These are phyloP conservation scores for Hozukius guyotensis DNA, from an alignment of 2,797 vertebrate species.

Conservation along the genomic window DNA sequence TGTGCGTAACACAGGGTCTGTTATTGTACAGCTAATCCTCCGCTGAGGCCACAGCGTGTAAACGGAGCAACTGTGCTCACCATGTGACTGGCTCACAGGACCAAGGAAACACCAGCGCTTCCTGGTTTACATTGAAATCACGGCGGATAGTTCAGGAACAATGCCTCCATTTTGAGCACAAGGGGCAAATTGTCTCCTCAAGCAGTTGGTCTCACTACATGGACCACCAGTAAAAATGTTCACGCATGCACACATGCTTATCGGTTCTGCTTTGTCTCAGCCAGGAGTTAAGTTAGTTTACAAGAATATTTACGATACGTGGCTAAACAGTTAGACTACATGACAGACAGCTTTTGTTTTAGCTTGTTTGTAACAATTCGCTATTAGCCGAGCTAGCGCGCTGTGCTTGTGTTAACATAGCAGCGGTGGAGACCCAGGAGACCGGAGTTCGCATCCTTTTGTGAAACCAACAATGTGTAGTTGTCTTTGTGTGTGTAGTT, in stretches of 20 bases:
- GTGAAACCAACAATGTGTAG: too few species aligned
- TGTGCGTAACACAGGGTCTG: conserved; percentile 46
- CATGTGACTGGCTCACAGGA: conserved; percentile 34
- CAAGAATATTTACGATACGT: too few species aligned
- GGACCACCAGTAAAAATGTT: not conserved
- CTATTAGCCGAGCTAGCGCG: fast-evolving
- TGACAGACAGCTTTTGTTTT: too few species aligned
- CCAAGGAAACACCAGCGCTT: conserved; percentile 32
- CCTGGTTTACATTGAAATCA: conserved; percentile 37
- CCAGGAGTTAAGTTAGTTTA: too few species aligned
- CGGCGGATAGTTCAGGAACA: not conserved
- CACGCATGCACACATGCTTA: not conserved
- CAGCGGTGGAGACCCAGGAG: too few species aligned
- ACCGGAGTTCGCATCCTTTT: too few species aligned
- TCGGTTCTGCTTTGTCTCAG: too few species aligned
- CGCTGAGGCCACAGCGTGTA: conserved; percentile 40
- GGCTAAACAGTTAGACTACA: too few species aligned
- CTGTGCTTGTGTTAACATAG: too few species aligned
- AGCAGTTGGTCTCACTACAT: not conserved
- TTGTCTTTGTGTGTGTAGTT: too few species aligned
- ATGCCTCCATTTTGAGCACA: conserved; percentile 18
- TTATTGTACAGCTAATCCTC: conserved; percentile 68
- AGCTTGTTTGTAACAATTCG: too few species aligned
- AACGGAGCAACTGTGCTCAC: conserved; percentile 58
- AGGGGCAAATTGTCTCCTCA: not conserved